A percentile compares a stretch with the other conserved stretches of the same genome.
Evolutionary conservation across 2,888 invertebrate genomes (phyloP).

Genomic region (Conomelus anceps): DNA sequence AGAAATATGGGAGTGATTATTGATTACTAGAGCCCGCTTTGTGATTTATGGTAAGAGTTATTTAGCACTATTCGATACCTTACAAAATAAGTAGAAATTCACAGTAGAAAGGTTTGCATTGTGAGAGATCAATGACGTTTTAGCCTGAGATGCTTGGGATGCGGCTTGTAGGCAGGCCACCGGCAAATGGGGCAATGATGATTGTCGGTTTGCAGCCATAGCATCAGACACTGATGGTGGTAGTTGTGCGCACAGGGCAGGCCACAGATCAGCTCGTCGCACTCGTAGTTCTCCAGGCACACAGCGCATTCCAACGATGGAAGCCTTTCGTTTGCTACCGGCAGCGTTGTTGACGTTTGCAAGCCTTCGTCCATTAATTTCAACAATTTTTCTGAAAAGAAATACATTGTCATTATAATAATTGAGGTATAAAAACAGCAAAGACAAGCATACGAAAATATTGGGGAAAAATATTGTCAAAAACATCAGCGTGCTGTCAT

Average conservation of each 20-base stretch:
- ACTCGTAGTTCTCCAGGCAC: slow-evolving; percentile 45
- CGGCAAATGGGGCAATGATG: slow-evolving; percentile 50
- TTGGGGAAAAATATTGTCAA: no score
- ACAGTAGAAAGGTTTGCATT: no score
- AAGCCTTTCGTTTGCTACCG: slow-evolving; percentile 37
- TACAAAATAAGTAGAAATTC: not conserved
- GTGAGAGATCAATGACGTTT: not conserved
- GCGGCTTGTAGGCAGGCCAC: slow-evolving; percentile 46
- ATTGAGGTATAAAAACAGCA: no score
- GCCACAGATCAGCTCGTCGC: slow-evolving; percentile 42
- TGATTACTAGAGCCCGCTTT: not conserved
- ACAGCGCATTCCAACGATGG: slow-evolving; percentile 43
- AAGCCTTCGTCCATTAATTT: slow-evolving; percentile 29
- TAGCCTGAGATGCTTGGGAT: not conserved
- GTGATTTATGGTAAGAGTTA: not conserved
- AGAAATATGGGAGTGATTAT: not conserved
- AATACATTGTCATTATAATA: not conserved
- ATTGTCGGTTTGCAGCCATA: slow-evolving; percentile 47
- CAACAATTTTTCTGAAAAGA: slow-evolving; percentile 22
- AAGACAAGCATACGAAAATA: no score
- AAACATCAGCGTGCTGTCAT: no score
- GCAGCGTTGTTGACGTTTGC: not conserved
- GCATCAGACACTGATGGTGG: slow-evolving; percentile 46
- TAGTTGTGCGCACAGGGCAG: slow-evolving; percentile 49
- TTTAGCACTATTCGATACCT: not conserved